These are phyloP conservation scores for Gadopsis bispinosus DNA, from an alignment of 2,797 vertebrate species.

Conservation along the genomic window DNA sequence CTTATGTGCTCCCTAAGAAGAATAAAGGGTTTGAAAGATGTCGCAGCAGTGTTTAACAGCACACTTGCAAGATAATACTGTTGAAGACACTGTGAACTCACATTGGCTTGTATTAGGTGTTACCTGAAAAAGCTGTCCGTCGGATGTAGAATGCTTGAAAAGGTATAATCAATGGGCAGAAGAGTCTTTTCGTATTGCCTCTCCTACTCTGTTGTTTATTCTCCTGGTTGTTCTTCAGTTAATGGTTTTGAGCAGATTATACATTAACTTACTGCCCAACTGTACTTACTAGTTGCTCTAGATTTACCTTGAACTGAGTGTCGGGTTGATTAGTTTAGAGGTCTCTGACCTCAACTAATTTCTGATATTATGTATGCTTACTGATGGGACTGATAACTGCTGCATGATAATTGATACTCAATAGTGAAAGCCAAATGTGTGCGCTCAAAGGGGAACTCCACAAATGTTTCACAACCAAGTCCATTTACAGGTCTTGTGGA, in stretches of 20 bases:
- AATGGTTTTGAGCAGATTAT: conserved; percentile 25
- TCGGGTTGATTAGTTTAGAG: conserved; percentile 9
- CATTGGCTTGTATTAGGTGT: conserved; percentile 8
- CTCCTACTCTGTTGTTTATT: neutral
- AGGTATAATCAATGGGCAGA: neutral
- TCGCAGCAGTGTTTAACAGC: conserved; percentile 17
- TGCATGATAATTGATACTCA: neutral
- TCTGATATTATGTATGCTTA: conserved; percentile 5
- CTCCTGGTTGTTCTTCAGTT: conserved; percentile 15
- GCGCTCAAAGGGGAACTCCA: neutral
- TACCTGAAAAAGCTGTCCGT: conserved; percentile 15
- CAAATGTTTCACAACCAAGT: neutral
- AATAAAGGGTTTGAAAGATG: conserved; percentile 31
- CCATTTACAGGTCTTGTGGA: neutral
- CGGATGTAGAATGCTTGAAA: neutral
- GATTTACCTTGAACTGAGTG: conserved; percentile 31
- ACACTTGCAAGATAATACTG: conserved; percentile 12
- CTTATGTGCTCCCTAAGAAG: neutral
- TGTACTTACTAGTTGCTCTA: neutral
- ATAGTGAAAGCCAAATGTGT: conserved; percentile 2
- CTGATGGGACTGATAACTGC: conserved; percentile 12
- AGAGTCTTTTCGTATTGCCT: neutral
- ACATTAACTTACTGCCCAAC: conserved; percentile 42
- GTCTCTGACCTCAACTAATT: conserved; percentile 14
- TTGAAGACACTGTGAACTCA: conserved; percentile 11